These are phyloP conservation scores for Oedothorax gibbosus DNA, from an alignment of 1,140 invertebrate genomes.

Conservation along the genomic window DNA sequence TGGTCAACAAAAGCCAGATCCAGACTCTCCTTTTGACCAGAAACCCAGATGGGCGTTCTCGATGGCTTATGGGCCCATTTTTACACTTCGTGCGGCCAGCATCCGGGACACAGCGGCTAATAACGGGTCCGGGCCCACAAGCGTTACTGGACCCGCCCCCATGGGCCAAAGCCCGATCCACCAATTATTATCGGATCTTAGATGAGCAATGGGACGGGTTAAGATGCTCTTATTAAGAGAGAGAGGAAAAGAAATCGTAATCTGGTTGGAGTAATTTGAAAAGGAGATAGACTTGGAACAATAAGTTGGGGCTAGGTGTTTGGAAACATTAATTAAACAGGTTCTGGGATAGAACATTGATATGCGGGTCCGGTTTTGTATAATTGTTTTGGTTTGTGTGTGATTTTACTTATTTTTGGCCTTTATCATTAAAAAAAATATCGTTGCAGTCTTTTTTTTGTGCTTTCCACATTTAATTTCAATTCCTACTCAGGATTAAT, in stretches of 20 bases:
- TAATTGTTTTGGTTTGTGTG: no score
- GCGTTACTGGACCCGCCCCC: conserved; percentile 56
- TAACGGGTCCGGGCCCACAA: conserved; percentile 56
- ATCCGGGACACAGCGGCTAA: conserved; percentile 54
- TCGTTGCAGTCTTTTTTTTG: no score
- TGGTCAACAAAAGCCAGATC: conserved; percentile 12
- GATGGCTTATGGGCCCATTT: conserved; percentile 59
- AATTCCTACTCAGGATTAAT: no score
- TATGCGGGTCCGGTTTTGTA: no score
- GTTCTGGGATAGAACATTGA: no score
- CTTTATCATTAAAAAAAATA: no score
- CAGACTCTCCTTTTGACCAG: neutral
- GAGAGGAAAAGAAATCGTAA: neutral
- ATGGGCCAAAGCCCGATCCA: conserved; percentile 33
- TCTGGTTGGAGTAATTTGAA: conserved; percentile 42
- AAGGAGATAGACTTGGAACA: conserved; percentile 12
- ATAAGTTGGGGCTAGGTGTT: conserved; percentile 9
- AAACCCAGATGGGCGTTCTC: conserved; percentile 55
- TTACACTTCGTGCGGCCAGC: conserved; percentile 56
- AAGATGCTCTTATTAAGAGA: conserved; percentile 46
- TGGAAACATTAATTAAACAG: conserved; percentile 42
- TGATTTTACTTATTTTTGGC: no score
- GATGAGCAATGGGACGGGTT: conserved; percentile 53
- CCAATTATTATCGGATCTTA: conserved; percentile 55
- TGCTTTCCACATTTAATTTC: no score